These are phyloP conservation scores for Himalopsyche tibetana DNA, from an alignment of 2,888 invertebrate species.

Conservation along the genomic window DNA sequence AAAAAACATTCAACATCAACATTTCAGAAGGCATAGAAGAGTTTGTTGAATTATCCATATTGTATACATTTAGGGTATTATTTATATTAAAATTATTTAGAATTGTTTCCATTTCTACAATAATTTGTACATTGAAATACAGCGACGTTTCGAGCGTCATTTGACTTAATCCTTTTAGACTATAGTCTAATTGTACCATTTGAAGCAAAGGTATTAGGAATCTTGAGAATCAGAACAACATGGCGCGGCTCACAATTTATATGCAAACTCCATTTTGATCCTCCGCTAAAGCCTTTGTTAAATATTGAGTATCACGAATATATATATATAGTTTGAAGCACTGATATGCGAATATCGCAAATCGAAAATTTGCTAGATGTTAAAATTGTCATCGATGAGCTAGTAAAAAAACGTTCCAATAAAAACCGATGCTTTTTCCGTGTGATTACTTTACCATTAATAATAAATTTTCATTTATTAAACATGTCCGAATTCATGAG, in stretches of 20 bases:
- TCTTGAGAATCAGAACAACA: slow-evolving; percentile 58
- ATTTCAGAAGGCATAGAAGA: no score
- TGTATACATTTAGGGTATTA: no score
- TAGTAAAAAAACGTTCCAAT: no score
- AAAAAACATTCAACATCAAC: no score
- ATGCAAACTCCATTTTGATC: slow-evolving; percentile 42
- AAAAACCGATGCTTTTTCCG: no score
- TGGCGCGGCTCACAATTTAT: slow-evolving; percentile 53
- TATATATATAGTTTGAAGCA: background rate
- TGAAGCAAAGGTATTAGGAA: slow-evolving; percentile 56
- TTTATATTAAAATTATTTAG: background rate
- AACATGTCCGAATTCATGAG: no score
- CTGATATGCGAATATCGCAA: no score
- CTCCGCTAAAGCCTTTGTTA: slow-evolving; percentile 29
- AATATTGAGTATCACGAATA: slow-evolving; percentile 14
- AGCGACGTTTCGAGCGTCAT: slow-evolving; percentile 29
- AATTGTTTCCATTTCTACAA: background rate
- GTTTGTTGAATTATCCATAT: no score
- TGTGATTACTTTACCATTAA: no score
- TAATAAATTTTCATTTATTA: no score
- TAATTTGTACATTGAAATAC: background rate
- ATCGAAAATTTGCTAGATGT: no score
- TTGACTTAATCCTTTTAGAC: slow-evolving; percentile 60
- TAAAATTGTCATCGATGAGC: no score
- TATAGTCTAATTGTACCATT: slow-evolving; percentile 63